phyloP scores from a whole-genome alignment of 2,888 invertebrate genomes.

The Ophion slaviceki region DNA sequence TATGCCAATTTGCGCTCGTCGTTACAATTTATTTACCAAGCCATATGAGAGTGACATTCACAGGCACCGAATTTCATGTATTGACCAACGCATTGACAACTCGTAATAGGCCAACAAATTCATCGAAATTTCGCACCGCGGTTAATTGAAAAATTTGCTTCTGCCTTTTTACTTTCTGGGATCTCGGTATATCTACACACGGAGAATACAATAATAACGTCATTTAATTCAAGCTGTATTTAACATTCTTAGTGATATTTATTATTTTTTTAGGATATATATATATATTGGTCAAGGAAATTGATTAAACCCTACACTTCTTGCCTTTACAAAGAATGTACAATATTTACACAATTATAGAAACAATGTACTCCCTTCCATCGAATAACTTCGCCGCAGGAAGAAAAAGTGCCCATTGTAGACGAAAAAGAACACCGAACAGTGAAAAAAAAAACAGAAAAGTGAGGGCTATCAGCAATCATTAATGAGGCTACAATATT shows the following conservation, averaged over 20 bases:
- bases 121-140: conserved; percentile 5
- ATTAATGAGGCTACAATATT: neutral
- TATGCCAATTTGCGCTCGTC: neutral
- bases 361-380: conserved; percentile 23
- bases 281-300: conserved; percentile 73
- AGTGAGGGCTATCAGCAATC: too few relatives aligned
- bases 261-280: conserved; percentile 13
- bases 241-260: conserved; percentile 57
- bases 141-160: conserved; percentile 14
- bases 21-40: neutral
- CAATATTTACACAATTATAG: conserved; percentile 75
- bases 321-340: conserved; percentile 74
- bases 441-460: too few relatives aligned
- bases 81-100: conserved; percentile 12
- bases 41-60: neutral
- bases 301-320: conserved; percentile 63
- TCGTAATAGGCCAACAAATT: neutral
- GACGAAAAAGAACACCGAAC: too few relatives aligned
- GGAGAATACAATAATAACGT: conserved; percentile 46
- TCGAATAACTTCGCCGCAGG: too few relatives aligned
- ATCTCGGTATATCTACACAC: conserved; percentile 50
- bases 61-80: conserved; percentile 6
- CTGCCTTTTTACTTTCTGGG: conserved; percentile 22
- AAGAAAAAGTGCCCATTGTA: too few relatives aligned
- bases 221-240: conserved; percentile 55